Conservation (phyloP, 2,113 vertebrate genomes). For the Bufo gargarizans region DNA sequence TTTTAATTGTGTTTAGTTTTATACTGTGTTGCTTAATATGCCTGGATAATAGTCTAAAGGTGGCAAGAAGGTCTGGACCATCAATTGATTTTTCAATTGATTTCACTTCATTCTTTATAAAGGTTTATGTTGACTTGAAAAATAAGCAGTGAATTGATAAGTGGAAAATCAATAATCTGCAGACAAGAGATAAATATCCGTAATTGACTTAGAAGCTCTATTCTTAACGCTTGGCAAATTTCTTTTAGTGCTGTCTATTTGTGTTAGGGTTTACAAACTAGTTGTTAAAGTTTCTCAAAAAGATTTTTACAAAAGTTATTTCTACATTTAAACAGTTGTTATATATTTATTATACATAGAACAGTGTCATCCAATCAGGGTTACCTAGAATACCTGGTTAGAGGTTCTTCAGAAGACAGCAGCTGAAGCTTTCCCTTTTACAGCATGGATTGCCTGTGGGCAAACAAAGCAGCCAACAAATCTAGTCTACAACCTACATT, state of each 20-base stretch:
- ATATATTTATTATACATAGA: too few species aligned
- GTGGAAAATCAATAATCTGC: slow-evolving; percentile 68
- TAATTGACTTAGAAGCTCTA: slow-evolving; percentile 59
- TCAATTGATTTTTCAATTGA: slow-evolving; percentile 76
- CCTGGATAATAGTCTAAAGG: slow-evolving; percentile 60
- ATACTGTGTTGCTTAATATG: slow-evolving; percentile 35
- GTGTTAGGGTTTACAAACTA: slow-evolving; percentile 46
- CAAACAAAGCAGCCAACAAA: too few species aligned
- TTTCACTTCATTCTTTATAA: slow-evolving; percentile 73
- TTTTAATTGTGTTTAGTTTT: slow-evolving; percentile 24
- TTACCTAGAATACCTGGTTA: too few species aligned
- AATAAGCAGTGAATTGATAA: slow-evolving; percentile 71
- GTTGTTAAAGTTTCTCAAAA: slow-evolving; percentile 37
- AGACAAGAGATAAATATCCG: slow-evolving; percentile 60
- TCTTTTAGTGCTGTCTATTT: slow-evolving; percentile 15
- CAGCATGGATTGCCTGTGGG: too few species aligned
- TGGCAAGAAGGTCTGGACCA: slow-evolving; percentile 61
- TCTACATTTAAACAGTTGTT: background rate
- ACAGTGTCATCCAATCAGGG: too few species aligned
- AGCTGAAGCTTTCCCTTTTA: too few species aligned
- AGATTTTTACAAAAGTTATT: background rate
- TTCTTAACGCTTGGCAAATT: slow-evolving; percentile 36
- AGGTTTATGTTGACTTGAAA: slow-evolving; percentile 67
- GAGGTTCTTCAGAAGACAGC: too few species aligned
- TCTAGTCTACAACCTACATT: too few species aligned